These are phyloP conservation scores for Pseudomyrmex flavicornis DNA, from an alignment of 1,140 invertebrate species.

Conservation along the genomic window DNA sequence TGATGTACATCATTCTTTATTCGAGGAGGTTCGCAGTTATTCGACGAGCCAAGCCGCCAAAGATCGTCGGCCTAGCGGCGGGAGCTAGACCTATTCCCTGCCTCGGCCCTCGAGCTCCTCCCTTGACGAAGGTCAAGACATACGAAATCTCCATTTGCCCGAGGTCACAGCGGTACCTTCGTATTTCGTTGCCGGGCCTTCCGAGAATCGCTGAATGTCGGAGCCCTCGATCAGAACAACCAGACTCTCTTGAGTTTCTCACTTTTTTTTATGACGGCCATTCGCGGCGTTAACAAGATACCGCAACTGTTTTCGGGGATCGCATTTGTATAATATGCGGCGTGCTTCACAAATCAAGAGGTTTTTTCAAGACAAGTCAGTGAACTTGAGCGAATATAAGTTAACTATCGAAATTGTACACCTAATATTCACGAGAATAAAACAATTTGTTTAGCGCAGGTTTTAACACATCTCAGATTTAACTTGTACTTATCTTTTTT, in stretches of 20 bases:
- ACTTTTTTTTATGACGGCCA: constrained; percentile 71
- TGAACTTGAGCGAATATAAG: neutral
- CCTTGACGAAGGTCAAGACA: constrained; percentile 82
- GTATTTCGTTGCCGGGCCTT: constrained; percentile 73
- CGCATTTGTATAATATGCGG: constrained; percentile 28
- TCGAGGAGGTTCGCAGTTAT: constrained; percentile 30
- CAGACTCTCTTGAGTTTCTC: constrained; percentile 68
- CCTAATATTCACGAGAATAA: neutral
- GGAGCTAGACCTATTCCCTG: constrained; percentile 31
- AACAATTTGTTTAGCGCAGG: no score
- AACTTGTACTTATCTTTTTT: neutral
- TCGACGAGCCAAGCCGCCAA: constrained; percentile 34
- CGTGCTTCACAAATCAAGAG: constrained; percentile 44
- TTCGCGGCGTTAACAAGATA: constrained; percentile 70
- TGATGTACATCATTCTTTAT: constrained; percentile 31
- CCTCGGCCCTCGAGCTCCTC: constrained; percentile 65
- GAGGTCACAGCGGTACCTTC: constrained; percentile 73
- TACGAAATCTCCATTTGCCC: constrained; percentile 75
- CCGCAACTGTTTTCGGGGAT: constrained; percentile 58
- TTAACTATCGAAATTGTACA: neutral
- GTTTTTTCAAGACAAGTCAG: neutral
- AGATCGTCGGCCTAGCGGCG: constrained; percentile 44
- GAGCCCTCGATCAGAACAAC: constrained; percentile 68
- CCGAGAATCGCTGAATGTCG: constrained; percentile 72
- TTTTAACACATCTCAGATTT: no score